Percentiles rank a stretch among this genome's conserved stretches.
Conservation (phyloP, 1,140 invertebrate species). For the Drusus annulatus region DNA sequence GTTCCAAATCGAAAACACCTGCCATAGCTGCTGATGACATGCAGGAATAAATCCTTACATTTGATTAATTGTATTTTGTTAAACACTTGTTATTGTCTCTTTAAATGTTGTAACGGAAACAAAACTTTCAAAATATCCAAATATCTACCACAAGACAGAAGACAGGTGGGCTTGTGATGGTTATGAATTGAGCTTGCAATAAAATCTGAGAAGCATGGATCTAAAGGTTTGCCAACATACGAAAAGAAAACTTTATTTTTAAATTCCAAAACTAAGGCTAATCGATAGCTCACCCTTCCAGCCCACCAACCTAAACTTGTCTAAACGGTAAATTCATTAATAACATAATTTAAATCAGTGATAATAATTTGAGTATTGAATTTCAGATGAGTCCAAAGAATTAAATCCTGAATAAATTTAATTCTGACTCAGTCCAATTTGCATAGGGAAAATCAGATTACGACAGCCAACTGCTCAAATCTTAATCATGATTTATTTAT, state of each 20-base stretch:
- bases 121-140: conserved; percentile 22
- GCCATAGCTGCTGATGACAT: conserved; percentile 73
- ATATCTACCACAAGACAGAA: conserved; percentile 45
- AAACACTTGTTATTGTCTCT: conserved; percentile 17
- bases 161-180: conserved; percentile 54
- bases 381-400: no score
- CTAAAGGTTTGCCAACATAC: conserved; percentile 37
- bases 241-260: not conserved
- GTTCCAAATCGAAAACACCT: conserved; percentile 91
- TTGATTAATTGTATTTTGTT: conserved; percentile 25
- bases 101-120: conserved; percentile 8
- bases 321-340: no score
- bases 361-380: no score
- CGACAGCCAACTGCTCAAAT: no score
- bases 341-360: no score
- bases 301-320: no score
- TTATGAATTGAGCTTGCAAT: conserved; percentile 50
- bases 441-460: no score
- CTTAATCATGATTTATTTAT: no score
- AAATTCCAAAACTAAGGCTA: not conserved
- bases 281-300: no score
- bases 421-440: no score
- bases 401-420: no score
- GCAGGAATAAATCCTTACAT: conserved; percentile 46
- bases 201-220: conserved; percentile 51